phyloP scores from a whole-genome alignment of 2,113 vertebrate species.

The Australoheros scitulus region DNA sequence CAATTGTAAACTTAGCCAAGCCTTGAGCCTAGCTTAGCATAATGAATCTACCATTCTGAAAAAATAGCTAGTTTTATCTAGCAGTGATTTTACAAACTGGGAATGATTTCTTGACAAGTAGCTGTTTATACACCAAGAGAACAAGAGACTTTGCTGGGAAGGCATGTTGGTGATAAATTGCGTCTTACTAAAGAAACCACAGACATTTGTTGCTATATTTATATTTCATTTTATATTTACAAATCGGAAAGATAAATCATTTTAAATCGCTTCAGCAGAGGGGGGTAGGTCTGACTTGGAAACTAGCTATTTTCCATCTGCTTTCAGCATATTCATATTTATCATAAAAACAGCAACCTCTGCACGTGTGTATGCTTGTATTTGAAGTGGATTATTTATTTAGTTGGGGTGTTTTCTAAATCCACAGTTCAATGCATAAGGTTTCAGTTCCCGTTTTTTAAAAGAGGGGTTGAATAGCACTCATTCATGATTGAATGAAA shows the following conservation, averaged over 20 bases:
- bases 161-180: not conserved
- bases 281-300: not conserved
- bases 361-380: not conserved
- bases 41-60: not conserved
- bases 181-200: not conserved
- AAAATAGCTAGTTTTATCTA: not conserved
- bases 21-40: not conserved
- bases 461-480: not conserved
- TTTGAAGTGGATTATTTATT: not conserved
- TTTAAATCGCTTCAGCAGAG: not conserved
- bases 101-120: not conserved
- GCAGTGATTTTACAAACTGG: not conserved
- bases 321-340: not conserved
- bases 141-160: not conserved
- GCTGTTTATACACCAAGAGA: not conserved
- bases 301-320: not conserved
- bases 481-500: not conserved
- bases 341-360: not conserved
- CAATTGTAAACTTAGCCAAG: not conserved
- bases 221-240: not conserved
- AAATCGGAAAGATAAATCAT: too few relatives aligned
- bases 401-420: not conserved
- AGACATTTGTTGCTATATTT: not conserved
- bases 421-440: not conserved
- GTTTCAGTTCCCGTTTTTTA: not conserved